Conservation (phyloP, 2,888 invertebrate genomes). For the Folsomia candida region DNA sequence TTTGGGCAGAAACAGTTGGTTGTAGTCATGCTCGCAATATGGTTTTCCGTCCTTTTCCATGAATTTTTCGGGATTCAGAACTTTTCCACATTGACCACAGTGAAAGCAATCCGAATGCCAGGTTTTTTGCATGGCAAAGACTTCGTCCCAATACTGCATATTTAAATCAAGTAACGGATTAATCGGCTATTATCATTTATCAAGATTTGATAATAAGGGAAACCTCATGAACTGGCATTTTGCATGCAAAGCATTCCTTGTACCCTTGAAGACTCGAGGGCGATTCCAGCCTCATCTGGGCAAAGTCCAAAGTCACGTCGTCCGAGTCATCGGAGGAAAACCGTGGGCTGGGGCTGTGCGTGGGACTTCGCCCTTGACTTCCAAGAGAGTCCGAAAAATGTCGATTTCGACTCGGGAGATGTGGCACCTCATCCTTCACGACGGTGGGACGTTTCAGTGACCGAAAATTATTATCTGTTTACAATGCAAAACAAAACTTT, state of each 20-base stretch:
- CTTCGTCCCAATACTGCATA: constrained; percentile 31
- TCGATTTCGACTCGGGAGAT: not conserved
- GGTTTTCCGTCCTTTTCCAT: constrained; percentile 40
- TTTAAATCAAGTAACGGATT: not conserved
- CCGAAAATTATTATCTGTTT: constrained; percentile 7
- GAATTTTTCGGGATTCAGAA: constrained; percentile 34
- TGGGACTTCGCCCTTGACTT: not conserved
- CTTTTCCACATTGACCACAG: constrained; percentile 40
- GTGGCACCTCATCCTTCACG: constrained; percentile 12
- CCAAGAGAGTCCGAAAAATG: not conserved
- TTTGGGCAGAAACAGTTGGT: constrained; percentile 40
- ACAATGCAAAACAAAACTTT: constrained; percentile 23
- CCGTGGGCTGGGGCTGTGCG: not conserved
- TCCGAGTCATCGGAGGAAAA: constrained; percentile 9
- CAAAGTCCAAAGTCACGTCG: constrained; percentile 23
- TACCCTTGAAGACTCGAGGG: constrained; percentile 24
- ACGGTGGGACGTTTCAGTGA: not conserved
- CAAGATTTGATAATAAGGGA: constrained; percentile 1
- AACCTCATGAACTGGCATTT: constrained; percentile 45
- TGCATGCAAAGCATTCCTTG: constrained; percentile 44
- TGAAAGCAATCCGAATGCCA: constrained; percentile 46
- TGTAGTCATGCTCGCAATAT: constrained; percentile 46
- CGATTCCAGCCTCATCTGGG: constrained; percentile 21
- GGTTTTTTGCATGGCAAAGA: constrained; percentile 31
- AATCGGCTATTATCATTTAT: not conserved